Evolutionary conservation across 2,797 vertebrate species (phyloP).

Genomic region (Scleropages formosus): DNA sequence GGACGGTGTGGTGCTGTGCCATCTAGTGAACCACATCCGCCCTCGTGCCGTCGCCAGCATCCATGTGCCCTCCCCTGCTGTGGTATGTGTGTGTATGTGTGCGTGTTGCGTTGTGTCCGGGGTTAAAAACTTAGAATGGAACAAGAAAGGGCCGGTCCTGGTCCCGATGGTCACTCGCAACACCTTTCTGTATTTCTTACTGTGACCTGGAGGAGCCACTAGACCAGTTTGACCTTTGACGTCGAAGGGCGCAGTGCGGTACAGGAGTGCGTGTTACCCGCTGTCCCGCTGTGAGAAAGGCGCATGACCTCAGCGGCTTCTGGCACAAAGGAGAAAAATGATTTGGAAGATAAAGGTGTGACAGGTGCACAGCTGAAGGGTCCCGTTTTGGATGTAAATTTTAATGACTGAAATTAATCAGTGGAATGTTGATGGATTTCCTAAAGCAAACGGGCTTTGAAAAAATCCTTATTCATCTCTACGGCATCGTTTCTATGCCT

Average conservation of each 20-base stretch:
- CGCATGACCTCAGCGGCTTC: too few species aligned
- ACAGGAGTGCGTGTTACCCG: too few species aligned
- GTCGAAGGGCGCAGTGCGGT: too few species aligned
- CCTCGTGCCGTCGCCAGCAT: conserved; percentile 89
- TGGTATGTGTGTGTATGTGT: conserved; percentile 72
- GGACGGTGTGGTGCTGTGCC: conserved; percentile 93
- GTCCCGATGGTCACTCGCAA: neutral
- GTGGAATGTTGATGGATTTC: neutral
- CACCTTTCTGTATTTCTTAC: neutral
- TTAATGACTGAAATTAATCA: neutral
- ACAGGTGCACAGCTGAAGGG: too few species aligned
- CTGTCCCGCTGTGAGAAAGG: too few species aligned
- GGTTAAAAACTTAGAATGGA: neutral
- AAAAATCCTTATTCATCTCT: too few species aligned
- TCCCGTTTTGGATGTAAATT: neutral
- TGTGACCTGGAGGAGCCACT: neutral
- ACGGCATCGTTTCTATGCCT: too few species aligned
- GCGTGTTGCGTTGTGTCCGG: neutral
- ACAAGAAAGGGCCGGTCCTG: neutral
- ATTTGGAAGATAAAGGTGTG: neutral
- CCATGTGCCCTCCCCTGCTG: conserved; percentile 90
- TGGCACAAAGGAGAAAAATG: neutral
- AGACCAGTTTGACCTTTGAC: too few species aligned
- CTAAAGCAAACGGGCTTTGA: too few species aligned
- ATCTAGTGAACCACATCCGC: conserved; percentile 88